Conservation (phyloP, 1,140 invertebrate species). For the Doryteuthis pealeii region DNA sequence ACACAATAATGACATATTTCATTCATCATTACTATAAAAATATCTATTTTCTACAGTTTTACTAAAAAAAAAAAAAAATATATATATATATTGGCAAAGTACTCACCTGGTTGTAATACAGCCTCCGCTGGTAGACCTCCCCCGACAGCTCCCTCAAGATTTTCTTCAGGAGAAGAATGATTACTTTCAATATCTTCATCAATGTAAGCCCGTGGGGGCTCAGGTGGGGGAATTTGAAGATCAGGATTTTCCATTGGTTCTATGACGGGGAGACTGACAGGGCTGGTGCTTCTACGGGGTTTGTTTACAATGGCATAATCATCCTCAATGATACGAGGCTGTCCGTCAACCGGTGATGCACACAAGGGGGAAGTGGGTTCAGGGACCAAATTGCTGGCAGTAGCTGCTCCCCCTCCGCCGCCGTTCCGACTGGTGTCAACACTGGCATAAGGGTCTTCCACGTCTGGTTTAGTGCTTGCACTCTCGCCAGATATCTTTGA, state of each 20-base stretch:
- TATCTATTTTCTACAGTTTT: no score
- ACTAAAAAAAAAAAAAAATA: no score
- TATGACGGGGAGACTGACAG: background rate
- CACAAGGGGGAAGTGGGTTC: background rate
- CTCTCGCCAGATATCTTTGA: background rate
- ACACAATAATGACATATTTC: no score
- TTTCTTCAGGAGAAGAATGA: no score
- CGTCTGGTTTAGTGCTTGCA: background rate
- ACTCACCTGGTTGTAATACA: no score
- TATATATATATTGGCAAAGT: no score
- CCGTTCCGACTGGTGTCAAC: background rate
- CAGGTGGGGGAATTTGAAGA: background rate
- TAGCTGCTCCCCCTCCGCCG: background rate
- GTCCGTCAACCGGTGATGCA: background rate
- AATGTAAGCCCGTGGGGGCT: background rate
- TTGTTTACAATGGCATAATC: constrained; percentile 11
- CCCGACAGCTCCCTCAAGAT: no score
- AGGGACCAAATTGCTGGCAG: background rate
- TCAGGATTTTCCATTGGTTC: background rate
- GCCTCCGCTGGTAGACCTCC: no score
- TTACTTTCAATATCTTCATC: background rate
- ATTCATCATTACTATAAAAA: no score
- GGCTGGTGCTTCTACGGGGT: background rate
- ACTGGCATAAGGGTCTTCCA: background rate
- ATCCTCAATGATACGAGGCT: background rate